Base-by-base conservation (phyloP, 2,797 vertebrate species). In the Myotis myotis region DNA sequence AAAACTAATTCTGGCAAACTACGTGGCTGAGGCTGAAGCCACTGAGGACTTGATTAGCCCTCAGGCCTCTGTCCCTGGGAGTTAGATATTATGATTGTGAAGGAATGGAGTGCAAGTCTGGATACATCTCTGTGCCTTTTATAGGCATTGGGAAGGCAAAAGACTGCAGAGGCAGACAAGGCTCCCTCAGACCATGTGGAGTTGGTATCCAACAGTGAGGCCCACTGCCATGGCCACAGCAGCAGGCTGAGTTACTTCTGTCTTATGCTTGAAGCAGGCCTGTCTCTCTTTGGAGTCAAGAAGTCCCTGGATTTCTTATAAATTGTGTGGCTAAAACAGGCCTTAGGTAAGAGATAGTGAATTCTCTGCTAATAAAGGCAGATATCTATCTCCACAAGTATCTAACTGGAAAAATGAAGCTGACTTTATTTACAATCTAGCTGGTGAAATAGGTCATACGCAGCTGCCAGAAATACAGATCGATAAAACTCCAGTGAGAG, bases 11-110 rank as follows among this genome's bases (percentile, higher is more conserved):
- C 30, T 10, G 5, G 41, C 8, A 82, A 15, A 23, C 1, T 0
- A 8, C 2, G 3, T 85, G 30, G 33, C 33, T 47, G 23, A 95
- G 19, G 49, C 23, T 51, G 28, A 82, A 84, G 41, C 36, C 62
- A 41, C 49, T 3, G 3, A 25, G 13, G 30, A 38, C 15, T 49
- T 64, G 33, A 51, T 44, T 13, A 47, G 23, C 23, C 60, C 38
- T 84, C 36, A 4, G 33, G 23, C 1, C n/a, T 36, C 8, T 19
- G 3, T 0, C 10, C 4, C 0, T 1, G 4, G 0, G 5, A 30
- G 5, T 53, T 60, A 79, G 13, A 28, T n/a, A 20, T 19, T 72
- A 28, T 28, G 64, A 80, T 28, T 36, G 44, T 53, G 30, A 93
- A 13, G 2, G 44, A 51, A 62, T 6, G 17, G 44, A 44, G 36